These are phyloP conservation scores for Amblyraja radiata DNA, from an alignment of 2,797 vertebrate species.

Conservation along the genomic window DNA sequence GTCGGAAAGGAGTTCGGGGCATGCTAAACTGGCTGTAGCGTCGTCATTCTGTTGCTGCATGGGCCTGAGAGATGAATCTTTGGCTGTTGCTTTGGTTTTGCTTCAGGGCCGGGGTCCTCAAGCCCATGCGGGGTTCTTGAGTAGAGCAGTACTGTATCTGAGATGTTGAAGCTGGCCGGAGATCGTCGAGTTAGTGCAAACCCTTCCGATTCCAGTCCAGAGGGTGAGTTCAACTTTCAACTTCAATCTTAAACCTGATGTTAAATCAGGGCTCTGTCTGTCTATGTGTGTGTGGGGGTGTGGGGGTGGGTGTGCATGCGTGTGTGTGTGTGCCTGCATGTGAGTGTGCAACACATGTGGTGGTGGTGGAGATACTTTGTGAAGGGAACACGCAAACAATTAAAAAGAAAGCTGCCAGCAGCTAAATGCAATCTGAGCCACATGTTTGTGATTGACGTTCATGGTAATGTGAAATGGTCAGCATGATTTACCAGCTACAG, in stretches of 20 bases:
- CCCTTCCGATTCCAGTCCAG: neutral
- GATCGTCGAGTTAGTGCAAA: neutral
- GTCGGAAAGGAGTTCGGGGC: neutral
- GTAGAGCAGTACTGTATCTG: neutral
- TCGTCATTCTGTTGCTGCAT: neutral
- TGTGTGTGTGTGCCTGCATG: no score
- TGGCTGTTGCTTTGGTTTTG: conserved; percentile 24
- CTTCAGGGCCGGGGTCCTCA: neutral
- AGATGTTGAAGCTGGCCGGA: neutral
- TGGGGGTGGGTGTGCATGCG: no score
- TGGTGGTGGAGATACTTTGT: no score
- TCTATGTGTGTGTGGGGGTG: no score
- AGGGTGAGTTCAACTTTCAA: conserved; percentile 4
- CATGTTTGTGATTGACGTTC: neutral
- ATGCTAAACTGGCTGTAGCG: neutral
- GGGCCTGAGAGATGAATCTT: neutral
- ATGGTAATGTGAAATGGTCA: neutral
- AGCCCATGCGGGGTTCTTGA: neutral
- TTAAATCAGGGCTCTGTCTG: neutral
- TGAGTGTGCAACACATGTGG: no score
- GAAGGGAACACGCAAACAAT: neutral
- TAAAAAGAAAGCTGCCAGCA: neutral
- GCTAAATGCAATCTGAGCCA: neutral
- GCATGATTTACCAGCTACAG: neutral
- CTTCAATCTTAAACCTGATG: neutral